phyloP scores from a whole-genome alignment of 2,888 invertebrate genomes.

The Dynastes hyllus region DNA sequence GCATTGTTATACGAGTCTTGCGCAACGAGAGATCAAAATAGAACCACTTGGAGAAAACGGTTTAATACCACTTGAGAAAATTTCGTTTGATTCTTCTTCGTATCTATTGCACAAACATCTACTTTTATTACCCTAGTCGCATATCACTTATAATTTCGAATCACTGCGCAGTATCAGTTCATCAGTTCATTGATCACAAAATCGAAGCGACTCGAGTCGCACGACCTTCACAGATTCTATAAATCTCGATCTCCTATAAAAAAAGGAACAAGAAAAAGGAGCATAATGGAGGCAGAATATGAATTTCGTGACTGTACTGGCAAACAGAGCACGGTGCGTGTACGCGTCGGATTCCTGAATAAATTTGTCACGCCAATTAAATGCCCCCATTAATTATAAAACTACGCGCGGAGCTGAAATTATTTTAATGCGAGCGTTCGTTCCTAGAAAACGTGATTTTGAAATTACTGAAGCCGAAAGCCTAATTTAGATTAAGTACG shows the following conservation, averaged over 20 bases:
- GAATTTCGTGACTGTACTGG: constrained; percentile 19
- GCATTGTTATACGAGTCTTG: too few species aligned
- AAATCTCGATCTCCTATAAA: constrained; percentile 13
- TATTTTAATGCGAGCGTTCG: constrained; percentile 30
- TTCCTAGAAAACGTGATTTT: constrained; percentile 27
- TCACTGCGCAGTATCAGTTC: not conserved
- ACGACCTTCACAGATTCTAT: constrained; percentile 13
- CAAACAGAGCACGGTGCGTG: constrained; percentile 8
- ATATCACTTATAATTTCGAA: too few species aligned
- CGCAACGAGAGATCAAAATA: too few species aligned
- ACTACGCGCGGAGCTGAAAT: constrained; percentile 23
- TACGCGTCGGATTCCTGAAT: constrained; percentile 39
- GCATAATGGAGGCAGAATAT: constrained; percentile 2
- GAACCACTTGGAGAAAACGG: too few species aligned
- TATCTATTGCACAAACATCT: too few species aligned
- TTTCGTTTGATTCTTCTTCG: too few species aligned
- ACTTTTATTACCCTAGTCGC: too few species aligned
- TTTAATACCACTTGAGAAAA: too few species aligned
- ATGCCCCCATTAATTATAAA: constrained; percentile 43
- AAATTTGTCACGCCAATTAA: constrained; percentile 48
- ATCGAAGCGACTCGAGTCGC: not conserved
- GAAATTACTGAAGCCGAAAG: constrained; percentile 33
- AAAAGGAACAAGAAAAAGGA: constrained; percentile 5
- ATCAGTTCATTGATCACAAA: not conserved
- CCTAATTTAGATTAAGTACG: constrained; percentile 35